Conservation (phyloP, 2,113 vertebrate species). For the Pycnonotus jocosus region DNA sequence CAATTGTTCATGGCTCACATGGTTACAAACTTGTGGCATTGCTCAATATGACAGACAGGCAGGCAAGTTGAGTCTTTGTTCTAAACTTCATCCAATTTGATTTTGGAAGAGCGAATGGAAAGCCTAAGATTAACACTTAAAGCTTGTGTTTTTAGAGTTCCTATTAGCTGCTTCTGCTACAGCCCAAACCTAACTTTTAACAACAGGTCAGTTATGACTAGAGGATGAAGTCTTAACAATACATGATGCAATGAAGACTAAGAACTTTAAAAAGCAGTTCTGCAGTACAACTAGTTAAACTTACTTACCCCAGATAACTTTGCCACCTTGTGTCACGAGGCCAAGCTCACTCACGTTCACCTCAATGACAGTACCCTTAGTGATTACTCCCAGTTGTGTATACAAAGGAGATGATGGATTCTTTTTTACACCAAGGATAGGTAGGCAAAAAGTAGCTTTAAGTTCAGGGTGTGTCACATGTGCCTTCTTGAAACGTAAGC, state of each 20-base stretch:
- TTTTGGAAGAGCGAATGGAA: not conserved
- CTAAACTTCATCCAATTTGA: not conserved
- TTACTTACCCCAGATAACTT: constrained; percentile 96
- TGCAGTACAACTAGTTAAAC: not conserved
- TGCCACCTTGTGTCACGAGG: constrained; percentile 96
- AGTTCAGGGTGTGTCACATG: constrained; percentile 97
- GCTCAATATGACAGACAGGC: not conserved
- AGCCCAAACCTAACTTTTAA: not conserved
- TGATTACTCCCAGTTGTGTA: constrained; percentile 94
- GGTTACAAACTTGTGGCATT: not conserved
- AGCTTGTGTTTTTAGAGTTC: not conserved
- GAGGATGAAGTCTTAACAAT: not conserved
- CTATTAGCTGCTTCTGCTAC: not conserved
- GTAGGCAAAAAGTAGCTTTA: constrained; percentile 95
- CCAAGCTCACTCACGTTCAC: constrained; percentile 97
- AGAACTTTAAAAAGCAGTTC: not conserved
- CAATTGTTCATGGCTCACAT: not conserved
- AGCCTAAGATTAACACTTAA: not conserved
- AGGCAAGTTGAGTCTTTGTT: not conserved
- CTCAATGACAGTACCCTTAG: constrained; percentile 93
- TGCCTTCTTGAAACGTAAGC: constrained; percentile 95
- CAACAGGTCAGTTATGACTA: not conserved
- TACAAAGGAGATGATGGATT: constrained; percentile 96
- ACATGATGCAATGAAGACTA: not conserved
- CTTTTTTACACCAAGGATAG: constrained; percentile 97